Percentiles rank a stretch among this genome's conserved stretches.
Evolutionary conservation across 1,140 invertebrate species (phyloP).

Genomic region (Battus philenor): DNA sequence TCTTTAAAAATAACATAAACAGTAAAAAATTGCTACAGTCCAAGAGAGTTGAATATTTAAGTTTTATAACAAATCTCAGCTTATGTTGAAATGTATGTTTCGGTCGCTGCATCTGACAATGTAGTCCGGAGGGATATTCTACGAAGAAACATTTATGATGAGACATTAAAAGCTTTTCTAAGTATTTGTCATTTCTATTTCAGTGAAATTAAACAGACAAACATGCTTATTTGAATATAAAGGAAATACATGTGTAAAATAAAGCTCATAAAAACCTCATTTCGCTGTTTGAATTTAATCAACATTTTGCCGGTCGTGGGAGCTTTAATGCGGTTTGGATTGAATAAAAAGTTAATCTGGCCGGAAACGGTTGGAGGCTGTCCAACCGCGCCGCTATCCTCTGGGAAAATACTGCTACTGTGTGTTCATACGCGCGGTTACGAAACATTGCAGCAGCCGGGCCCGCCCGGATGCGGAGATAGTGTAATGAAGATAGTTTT

Average conservation of each 20-base stretch:
- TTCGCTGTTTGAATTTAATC: conserved; percentile 16
- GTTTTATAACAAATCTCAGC: no score
- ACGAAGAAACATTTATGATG: no score
- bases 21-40: no score
- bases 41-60: no score
- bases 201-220: no score
- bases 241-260: conserved; percentile 55
- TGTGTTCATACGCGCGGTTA: conserved; percentile 32
- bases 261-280: conserved; percentile 12
- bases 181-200: no score
- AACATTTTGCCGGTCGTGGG: conserved; percentile 10
- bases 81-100: no score
- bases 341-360: conserved; percentile 47
- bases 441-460: conserved; percentile 17
- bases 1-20: no score
- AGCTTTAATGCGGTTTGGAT: conserved; percentile 29
- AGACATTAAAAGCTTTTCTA: no score
- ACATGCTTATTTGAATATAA: no score
- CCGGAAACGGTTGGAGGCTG: conserved; percentile 42
- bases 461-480: conserved; percentile 29
- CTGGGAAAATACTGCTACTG: conserved; percentile 35
- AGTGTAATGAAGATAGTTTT: conserved; percentile 70
- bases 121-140: no score
- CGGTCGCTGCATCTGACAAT: no score
- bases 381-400: conserved; percentile 51